Conservation (phyloP, 2,797 vertebrate genomes). For the Carapus acus region DNA sequence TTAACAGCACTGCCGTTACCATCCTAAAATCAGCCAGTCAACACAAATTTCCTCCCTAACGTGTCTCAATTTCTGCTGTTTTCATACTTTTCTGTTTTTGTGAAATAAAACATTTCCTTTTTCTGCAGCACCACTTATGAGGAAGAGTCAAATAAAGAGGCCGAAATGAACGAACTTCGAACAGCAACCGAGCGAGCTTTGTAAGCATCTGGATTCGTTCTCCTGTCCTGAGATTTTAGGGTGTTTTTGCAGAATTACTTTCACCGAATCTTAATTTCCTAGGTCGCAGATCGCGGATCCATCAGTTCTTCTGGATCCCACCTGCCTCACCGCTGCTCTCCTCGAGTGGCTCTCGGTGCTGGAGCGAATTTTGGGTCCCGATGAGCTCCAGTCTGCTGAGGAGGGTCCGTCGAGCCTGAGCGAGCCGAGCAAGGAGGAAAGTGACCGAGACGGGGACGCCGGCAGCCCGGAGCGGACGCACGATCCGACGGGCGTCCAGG, state of each 20-base stretch:
- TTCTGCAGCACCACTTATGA: constrained; percentile 67
- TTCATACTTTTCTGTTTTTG: too few relatives aligned
- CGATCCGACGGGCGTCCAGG: constrained; percentile 14
- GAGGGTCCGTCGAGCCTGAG: constrained; percentile 14
- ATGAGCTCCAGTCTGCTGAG: constrained; percentile 10
- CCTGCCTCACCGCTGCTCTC: constrained; percentile 70
- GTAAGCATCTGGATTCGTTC: too few relatives aligned
- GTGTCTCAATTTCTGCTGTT: too few relatives aligned
- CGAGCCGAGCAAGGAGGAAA: constrained; percentile 38
- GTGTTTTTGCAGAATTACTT: neutral
- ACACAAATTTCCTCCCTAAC: too few relatives aligned
- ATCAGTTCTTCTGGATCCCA: constrained; percentile 80
- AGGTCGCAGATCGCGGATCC: constrained; percentile 87
- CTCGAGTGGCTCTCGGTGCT: constrained; percentile 79
- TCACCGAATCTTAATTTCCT: neutral
- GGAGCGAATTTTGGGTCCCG: constrained; percentile 66
- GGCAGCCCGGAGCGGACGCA: constrained; percentile 41
- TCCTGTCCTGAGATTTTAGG: too few relatives aligned
- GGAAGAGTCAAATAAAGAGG: constrained; percentile 68
- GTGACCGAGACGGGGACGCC: constrained; percentile 28
- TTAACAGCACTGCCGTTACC: too few relatives aligned
- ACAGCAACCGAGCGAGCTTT: constrained; percentile 75
- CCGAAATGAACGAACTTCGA: constrained; percentile 75
- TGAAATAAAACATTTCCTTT: too few relatives aligned
- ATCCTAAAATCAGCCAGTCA: too few relatives aligned